Conservation (phyloP, 2,888 invertebrate species). For the Atrina japonica region DNA sequence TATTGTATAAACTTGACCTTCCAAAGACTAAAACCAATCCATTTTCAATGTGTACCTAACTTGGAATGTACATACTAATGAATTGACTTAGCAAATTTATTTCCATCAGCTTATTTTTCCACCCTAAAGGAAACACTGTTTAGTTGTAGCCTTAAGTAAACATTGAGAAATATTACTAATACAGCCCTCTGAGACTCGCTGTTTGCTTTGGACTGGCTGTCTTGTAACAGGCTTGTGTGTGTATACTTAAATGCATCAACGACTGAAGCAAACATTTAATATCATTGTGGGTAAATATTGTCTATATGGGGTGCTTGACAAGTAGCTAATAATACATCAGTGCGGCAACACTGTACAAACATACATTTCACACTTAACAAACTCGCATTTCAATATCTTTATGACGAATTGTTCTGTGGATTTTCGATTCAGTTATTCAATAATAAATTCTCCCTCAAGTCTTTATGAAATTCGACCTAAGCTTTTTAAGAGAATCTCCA, state of each 20-base stretch:
- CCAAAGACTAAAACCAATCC: constrained; percentile 21
- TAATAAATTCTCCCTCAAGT: too few relatives aligned
- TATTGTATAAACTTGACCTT: constrained; percentile 18
- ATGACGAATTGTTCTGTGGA: not conserved
- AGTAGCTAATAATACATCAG: constrained; percentile 45
- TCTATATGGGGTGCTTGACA: constrained; percentile 27
- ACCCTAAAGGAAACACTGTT: not conserved
- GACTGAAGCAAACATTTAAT: constrained; percentile 36
- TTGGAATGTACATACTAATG: constrained; percentile 8
- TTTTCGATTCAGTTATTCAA: too few relatives aligned
- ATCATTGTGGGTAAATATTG: constrained; percentile 34
- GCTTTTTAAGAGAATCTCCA: too few relatives aligned
- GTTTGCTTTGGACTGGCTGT: too few relatives aligned
- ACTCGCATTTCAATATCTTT: constrained; percentile 24
- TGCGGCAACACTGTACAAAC: constrained; percentile 11
- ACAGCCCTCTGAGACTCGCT: too few relatives aligned
- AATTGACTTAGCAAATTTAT: constrained; percentile 6
- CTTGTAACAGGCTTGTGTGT: not conserved
- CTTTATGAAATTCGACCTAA: too few relatives aligned
- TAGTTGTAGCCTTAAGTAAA: constrained; percentile 7
- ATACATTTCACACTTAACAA: constrained; percentile 41
- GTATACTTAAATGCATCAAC: not conserved
- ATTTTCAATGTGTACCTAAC: constrained; percentile 23
- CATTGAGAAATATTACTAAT: constrained; percentile 11
- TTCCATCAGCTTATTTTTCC: too few relatives aligned